Base-by-base conservation (phyloP, 1,140 invertebrate species). In the Saccostrea cuccullata region DNA sequence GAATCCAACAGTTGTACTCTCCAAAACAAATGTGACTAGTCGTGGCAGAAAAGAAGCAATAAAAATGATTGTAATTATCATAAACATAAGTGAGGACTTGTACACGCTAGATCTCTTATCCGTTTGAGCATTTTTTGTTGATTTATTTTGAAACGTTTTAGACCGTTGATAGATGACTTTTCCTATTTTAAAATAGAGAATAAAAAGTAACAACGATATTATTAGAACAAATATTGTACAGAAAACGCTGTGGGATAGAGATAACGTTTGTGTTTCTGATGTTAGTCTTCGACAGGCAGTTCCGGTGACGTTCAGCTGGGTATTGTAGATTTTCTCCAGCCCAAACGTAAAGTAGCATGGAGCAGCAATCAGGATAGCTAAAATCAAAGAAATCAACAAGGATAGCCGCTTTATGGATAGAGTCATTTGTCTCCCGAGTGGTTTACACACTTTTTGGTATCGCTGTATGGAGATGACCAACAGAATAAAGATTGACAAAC, bases 391-490 rank as follows among this genome's bases (percentile, higher is more conserved):
- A 67, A 86, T 23, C 6, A 70, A 15, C 17, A 86, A 56, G 30
- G 58, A 55, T 30, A 86, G n/a, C 64, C 67, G 64, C 47, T 55
- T 85, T 47, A 15, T 26, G 58, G 8, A 73, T 55, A 70, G 30
- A 5, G 88, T 89, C 86, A 89, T 89, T 23, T 89, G 86, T 64
- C 36, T 23, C 11, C 86, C 84, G 12, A 87, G 82, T 30, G 86
- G 88, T 47, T 84, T 64, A 67, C 86, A 89, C 0, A 89, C 84
- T n/a, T 87, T 84, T 20, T 70, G 23, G 82, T 89, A 89, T 9
- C 86, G 82, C 55, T 89, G 88, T 8, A 85, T 64, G 0, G 88
- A 85, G 55, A 89, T 89, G 2, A 85, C 40, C 2, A 87, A 36
- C 8, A 87, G 58, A 9, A 89, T 47, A 12, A 86, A 82, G n/a